phyloP scores from a whole-genome alignment of 2,888 invertebrate species.

The Dromius quadrimaculatus region DNA sequence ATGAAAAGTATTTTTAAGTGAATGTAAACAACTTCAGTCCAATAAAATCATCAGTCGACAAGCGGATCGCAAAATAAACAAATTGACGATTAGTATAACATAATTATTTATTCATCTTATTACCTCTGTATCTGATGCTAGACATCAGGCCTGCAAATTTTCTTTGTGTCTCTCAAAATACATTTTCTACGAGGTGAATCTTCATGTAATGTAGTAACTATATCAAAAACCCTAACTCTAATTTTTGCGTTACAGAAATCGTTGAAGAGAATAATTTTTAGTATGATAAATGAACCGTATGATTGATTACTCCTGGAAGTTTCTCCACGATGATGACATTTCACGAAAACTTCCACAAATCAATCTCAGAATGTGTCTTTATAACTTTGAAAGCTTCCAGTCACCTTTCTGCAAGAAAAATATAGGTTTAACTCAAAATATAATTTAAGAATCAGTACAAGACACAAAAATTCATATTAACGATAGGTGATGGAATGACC shows the following conservation, averaged over 20 bases:
- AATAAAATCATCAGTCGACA: background rate
- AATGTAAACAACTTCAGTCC: background rate
- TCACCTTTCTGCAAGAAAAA: too few species aligned
- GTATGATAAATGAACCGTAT: conserved; percentile 7
- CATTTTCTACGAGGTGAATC: too few species aligned
- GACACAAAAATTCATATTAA: too few species aligned
- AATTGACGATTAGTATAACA: background rate
- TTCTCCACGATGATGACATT: conserved; percentile 10
- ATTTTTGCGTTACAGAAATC: too few species aligned
- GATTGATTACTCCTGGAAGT: conserved; percentile 22
- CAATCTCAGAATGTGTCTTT: background rate
- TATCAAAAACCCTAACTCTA: too few species aligned
- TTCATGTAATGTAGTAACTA: too few species aligned
- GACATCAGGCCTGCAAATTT: too few species aligned
- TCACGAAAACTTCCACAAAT: conserved; percentile 6
- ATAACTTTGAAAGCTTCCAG: too few species aligned
- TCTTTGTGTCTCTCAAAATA: too few species aligned
- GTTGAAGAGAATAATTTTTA: conserved; percentile 12
- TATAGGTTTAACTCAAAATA: too few species aligned
- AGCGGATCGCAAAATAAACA: background rate
- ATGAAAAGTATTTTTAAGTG: background rate
- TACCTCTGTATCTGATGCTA: conserved; percentile 3
- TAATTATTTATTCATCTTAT: conserved; percentile 23
- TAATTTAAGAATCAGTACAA: too few species aligned
- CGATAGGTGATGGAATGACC: too few species aligned